phyloP scores from a whole-genome alignment of 2,888 invertebrate species.

The Pachydiplax longipennis region DNA sequence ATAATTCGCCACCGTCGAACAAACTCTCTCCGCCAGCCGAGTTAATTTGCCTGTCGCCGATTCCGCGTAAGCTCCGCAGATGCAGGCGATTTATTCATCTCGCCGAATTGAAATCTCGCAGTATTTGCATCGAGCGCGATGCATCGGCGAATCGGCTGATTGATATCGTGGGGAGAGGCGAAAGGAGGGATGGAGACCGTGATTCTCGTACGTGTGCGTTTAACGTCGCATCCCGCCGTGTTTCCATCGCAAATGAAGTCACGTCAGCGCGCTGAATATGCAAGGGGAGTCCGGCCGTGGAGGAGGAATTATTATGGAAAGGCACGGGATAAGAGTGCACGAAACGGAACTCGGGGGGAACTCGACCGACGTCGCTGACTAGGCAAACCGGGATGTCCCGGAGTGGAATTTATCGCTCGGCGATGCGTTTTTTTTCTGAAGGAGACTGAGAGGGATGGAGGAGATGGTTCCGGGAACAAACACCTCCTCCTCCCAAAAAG shows the following conservation, averaged over 20 bases:
- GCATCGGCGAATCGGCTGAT: not conserved
- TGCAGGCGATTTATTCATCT: not conserved
- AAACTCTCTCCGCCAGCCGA: not conserved
- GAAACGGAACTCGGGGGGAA: conserved; percentile 5
- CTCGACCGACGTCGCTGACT: not conserved
- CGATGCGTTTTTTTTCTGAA: not conserved
- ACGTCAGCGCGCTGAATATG: not conserved
- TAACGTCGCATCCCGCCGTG: not conserved
- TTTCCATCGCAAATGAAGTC: not conserved
- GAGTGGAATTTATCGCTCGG: not conserved
- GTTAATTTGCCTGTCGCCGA: not conserved
- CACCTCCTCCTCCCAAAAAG: not conserved
- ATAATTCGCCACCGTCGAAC: not conserved
- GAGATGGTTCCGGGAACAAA: not conserved
- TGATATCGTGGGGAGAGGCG: not conserved
- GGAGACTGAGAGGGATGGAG: not conserved
- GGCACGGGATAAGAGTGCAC: not conserved
- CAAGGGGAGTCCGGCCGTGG: not conserved
- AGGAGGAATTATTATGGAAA: too few species aligned
- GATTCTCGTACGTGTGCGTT: not conserved
- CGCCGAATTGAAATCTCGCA: not conserved
- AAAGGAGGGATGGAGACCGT: not conserved
- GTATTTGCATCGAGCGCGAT: not conserved
- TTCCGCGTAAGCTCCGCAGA: not conserved
- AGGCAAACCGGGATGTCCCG: not conserved